Base-by-base conservation (phyloP, 1,140 invertebrate genomes). In the Conopomorpha cramerella region DNA sequence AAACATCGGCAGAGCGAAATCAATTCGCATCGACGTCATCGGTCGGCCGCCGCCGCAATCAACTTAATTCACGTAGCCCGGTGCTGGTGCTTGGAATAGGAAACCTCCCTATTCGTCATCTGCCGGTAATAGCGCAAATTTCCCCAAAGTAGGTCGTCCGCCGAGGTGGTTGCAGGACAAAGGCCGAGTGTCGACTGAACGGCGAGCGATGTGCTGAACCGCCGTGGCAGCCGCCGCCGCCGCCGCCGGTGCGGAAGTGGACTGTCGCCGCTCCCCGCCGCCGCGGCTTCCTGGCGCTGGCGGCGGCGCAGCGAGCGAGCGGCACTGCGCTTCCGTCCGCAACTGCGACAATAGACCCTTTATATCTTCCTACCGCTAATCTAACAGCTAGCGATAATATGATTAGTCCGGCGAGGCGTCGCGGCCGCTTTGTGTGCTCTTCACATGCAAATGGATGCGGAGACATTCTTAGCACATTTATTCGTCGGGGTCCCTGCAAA, bases 191-290 rank as follows among this genome's bases (percentile, higher is more conserved):
- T 39, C 42, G 38, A 41, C 49, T 51, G 52, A 55, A 54, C 49
- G n/a, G n/a, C n/a, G n/a, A n/a, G n/a, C n/a, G n/a, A n/a, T n/a
- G n/a, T n/a, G n/a, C 19, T 23, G 4, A 10, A 29, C 28, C 11
- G 11, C 8, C 8, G 12, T 16, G n/a, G n/a, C 51, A 43, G 49
- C 51, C 52, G 45, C 45, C 44, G 40, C 33, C 34, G 41, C 47
- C 48, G 58, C 57, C 58, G 60, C 62, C 56, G 61, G 45, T 13
- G 54, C 63, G 63, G 65, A 73, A 42, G 55, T 46, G 50, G 49
- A n/a, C 55, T 63, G 68, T 68, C 68, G 70, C 67, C 64, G 63
- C 49, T 61, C 57, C 55, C 57, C 62, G 52, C 61, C 68, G 61
- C 60, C 59, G 64, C 61, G 67, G n/a, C n/a, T n/a, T n/a, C n/a